These are phyloP conservation scores for Neodontobutis hainanensis DNA, from an alignment of 2,113 vertebrate species.

Conservation along the genomic window DNA sequence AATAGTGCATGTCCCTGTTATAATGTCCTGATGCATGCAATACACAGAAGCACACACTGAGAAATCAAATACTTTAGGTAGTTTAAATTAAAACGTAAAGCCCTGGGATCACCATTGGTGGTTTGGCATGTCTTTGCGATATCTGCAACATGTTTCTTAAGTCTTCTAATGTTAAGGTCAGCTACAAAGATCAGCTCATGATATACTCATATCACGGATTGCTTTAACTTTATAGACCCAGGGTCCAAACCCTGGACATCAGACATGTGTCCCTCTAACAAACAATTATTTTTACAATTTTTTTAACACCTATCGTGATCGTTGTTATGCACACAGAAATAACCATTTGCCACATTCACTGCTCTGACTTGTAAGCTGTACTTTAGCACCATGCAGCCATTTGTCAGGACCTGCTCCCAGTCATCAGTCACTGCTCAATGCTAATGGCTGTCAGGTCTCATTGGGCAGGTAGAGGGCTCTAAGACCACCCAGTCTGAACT, in stretches of 20 bases:
- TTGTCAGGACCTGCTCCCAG: slow-evolving; percentile 36
- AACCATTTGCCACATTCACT: slow-evolving; percentile 34
- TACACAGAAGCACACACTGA: too few species aligned
- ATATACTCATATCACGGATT: not conserved
- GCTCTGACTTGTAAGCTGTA: slow-evolving; percentile 37
- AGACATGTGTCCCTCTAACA: too few species aligned
- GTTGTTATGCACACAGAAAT: too few species aligned
- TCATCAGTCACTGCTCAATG: slow-evolving; percentile 34
- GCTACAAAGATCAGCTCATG: not conserved
- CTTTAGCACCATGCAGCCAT: slow-evolving; percentile 27
- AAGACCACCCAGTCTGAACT: slow-evolving; percentile 35
- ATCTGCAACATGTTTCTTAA: slow-evolving; percentile 4
- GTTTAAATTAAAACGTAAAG: too few species aligned
- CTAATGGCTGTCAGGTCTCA: slow-evolving; percentile 13
- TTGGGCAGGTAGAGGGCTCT: slow-evolving; percentile 23
- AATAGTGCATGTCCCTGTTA: not conserved
- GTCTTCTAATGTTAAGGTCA: slow-evolving; percentile 10
- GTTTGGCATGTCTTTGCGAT: slow-evolving; percentile 6
- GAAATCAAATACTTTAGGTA: too few species aligned
- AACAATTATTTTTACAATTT: too few species aligned
- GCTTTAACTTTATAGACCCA: not conserved
- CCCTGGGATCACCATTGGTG: slow-evolving; percentile 4
- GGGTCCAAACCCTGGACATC: too few species aligned
- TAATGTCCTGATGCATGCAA: too few species aligned
- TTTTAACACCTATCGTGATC: not conserved